Base-by-base conservation (phyloP, 2,797 vertebrate species). In the Betta splendens region DNA sequence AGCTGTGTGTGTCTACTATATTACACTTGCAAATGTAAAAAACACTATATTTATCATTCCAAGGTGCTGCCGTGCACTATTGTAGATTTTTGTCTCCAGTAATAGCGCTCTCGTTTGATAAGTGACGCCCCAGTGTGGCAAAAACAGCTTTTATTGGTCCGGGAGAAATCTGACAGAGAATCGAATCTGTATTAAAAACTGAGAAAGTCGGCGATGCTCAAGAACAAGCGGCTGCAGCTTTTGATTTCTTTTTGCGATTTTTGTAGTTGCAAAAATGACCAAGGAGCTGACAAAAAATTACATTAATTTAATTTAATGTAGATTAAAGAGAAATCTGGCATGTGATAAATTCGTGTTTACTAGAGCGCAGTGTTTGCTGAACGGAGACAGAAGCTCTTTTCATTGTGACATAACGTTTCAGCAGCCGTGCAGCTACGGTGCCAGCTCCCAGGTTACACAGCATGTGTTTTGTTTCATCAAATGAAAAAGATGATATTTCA, bases 391-490 rank as follows among this genome's bases (percentile, higher is more conserved):
- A 1, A 12, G 11, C 42, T 52, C 35, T 56, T 68, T 61, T 69
- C 42, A 55, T 69, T 40, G 21, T 31, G 42, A 40, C 18, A 55
- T 64, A 40, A 22, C 31, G 26, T 58, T 69, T 72, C 40, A 37
- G 18, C 11, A 54, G 37, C 26, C 20, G 33, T 3, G 33, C 18
- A 40, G 68, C 52, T 20, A 17, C 45, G 16, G 36, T 48, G 50
- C 64, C 45, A 61, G 39, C 38, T 58, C 59, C 35, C 53, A 37
- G 57, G 54, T 64, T 65, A 45, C 47, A 47, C 18, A 17, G 52
- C 25, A 38, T 44, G 38, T 60, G 36, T 79, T 84, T 69, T 68
- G 51, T 79, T 69, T 62, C 45, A 64, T 80, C 39, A 70, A 58
- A 71, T 53, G 50, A 73, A 69, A 59, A 56, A 68, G 3, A 50